Evolutionary conservation across 2,888 invertebrate genomes (phyloP), one percentile per base, ranked within the genome.

Genomic region (Panopea generosa): DNA sequence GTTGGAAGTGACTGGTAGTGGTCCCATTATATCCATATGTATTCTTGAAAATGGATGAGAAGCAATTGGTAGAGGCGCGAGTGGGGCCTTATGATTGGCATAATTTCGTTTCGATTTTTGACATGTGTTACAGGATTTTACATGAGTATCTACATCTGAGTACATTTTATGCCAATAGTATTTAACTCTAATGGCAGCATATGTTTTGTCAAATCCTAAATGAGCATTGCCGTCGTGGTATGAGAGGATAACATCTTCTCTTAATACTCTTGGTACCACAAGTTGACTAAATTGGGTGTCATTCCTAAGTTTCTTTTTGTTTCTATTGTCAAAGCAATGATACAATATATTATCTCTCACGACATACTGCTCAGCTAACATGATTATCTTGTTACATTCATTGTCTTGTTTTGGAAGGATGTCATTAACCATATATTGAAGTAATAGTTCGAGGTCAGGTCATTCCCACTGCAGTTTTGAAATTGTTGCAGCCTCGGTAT

Each of bases 101-200:
- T 52, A 65, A 29, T 20, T 22, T 0, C 59, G 52, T 22, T 80
- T 80, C 7, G 70, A 45, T 26, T 55, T 29, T 29, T 77, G 80
- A 55, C 80, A 80, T 1, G 11, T 20, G 20, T 50, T 49, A 52
- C 73, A 82, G n/a, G 49, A 67, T 24, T 18, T 18, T 16, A 82
- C 61, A 72, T 80, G 79, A 2, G 45, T 43, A 20, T 73, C 60
- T 45, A 78, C 61, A 29, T 82, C 72, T 20, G 49, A 7, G 33
- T 77, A 80, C 77, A 83, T 83, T n/a, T 50, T 62, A 11, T 70
- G 62, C 78, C 83, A 86, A 38, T 69, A 82, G 29, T 83, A 84
- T 50, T 70, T 62, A 2, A 26, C 7, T 29, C 57, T 47, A 3
- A 80, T 69, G 2, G 71, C 59, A 24, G 53, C 50, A 56, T 79